Conservation (phyloP, 2,888 invertebrate genomes). For the Leptinotarsa tumamoca region DNA sequence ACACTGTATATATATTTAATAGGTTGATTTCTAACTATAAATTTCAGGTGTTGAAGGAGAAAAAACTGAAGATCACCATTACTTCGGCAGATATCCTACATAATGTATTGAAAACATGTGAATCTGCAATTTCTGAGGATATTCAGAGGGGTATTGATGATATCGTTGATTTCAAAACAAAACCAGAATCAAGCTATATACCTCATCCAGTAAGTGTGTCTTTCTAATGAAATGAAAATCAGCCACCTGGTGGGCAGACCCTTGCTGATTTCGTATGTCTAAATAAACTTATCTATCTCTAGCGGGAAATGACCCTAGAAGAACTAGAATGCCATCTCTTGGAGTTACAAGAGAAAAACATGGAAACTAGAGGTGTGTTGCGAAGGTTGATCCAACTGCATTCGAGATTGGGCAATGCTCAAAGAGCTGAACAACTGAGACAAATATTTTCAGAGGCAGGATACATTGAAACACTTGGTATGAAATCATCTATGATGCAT, state of each 20-base stretch:
- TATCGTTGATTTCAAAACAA: conserved; percentile 48
- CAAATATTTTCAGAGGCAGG: conserved; percentile 43
- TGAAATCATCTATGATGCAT: conserved; percentile 75
- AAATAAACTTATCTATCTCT: conserved; percentile 43
- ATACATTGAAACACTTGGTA: conserved; percentile 66
- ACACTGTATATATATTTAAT: not conserved
- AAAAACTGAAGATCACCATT: conserved; percentile 50
- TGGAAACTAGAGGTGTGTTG: conserved; percentile 77
- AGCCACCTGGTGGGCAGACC: too few relatives aligned
- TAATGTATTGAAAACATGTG: conserved; percentile 17
- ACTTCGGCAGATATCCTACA: conserved; percentile 48
- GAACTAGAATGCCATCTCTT: conserved; percentile 74
- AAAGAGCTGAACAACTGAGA: conserved; percentile 68
- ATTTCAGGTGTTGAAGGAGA: conserved; percentile 50
- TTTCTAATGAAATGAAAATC: conserved; percentile 2
- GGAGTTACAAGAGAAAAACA: conserved; percentile 75
- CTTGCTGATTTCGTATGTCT: not conserved
- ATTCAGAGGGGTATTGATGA: conserved; percentile 42
- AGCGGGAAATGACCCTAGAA: conserved; percentile 74
- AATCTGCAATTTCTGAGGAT: conserved; percentile 26
- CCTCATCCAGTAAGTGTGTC: conserved; percentile 67
- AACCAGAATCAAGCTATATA: conserved; percentile 60
- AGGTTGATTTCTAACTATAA: not conserved
- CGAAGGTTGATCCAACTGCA: conserved; percentile 73
- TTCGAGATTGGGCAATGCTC: conserved; percentile 70